Base-by-base conservation (phyloP, 2,888 invertebrate species). In the Tipula helvola region DNA sequence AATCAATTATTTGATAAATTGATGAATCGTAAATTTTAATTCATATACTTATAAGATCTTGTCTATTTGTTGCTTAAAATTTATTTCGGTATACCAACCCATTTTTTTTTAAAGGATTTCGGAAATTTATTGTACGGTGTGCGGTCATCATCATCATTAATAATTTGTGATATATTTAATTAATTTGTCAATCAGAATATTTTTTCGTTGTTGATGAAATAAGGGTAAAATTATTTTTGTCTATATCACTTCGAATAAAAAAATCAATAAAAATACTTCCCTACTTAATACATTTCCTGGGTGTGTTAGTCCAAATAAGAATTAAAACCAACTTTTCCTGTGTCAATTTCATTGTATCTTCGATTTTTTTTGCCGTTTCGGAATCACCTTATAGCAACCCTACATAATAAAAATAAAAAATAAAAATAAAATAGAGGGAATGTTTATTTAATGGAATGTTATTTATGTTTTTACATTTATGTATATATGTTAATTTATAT, bases 371-470 rank as follows among this genome's bases (percentile, higher is more conserved):
- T 71, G 10, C 3, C 8, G 8, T 71, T 71, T 71, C 28, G 10
- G 71, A 84, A 84, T 84, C 84, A 84, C 84, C 84, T 41, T 84
- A 84, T 84, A 41, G 2, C 41, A 84, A 84, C 84, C 84, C 36
- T 39, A 84, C 13, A 84, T 28, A 28, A 28, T 28, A 28, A 39
- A 16, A 84, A 84, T n/a, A 84, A 13, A 84, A 84, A 84, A 84
- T 36, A 83, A 39, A 39, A 71, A 16, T 16, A 39, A 84, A 85
- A 85, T 85, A 85, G 85, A 85, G 41, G 85, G 85, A 85, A 85
- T 85, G 85, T 85, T 85, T 85, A 85, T 42, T 85, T 85, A 85
- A 85, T 85, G 85, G 85, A 85, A 85, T 85, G 85, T 85, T 85
- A 85, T 85, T 85, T 85, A 85, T 85, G 85, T 44, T 85, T 44